Base-by-base conservation (phyloP, 2,113 vertebrate species). In the Stigmatopora nigra region DNA sequence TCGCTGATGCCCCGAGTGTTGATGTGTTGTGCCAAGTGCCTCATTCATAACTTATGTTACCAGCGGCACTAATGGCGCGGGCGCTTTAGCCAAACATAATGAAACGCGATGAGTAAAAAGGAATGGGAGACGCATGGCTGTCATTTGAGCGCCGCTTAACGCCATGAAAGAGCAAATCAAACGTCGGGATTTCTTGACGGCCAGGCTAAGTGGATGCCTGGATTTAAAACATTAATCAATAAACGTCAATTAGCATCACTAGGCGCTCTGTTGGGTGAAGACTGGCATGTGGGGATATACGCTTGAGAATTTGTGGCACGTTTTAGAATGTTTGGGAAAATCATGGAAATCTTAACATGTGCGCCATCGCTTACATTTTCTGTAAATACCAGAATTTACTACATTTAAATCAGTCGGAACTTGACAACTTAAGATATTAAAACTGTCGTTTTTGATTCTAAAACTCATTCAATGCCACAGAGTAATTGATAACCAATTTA, bases 1-100 rank as follows among this genome's bases (percentile, higher is more conserved):
- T 45, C 61, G 52, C n/a, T 48, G 76, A 77, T 60, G 63, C 73
- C 67, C 67, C 78, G 80, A 86, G 82, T 31, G 9, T 74, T 85
- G 85, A 89, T 86, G 70, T 75, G 79, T 80, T 82, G 67, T 80
- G 85, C 83, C 86, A 77, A 86, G 84, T 72, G 75, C 83, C 78
- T 90, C 85, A 88, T 88, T 83, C 80, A 86, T 88, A 88, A 89
- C 85, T 87, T 77, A 83, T 84, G 80, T 78, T 82, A 76, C 83
- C 80, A 75, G 82, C 84, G 73, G 57, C 74, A 80, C 78, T 87
- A 88, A 87, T 86, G 77, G 83, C 49, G 36, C 70, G 62, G 77
- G 76, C 78, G 73, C 58, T 65, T 72, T 71, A 82, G 82, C 82
- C 79, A 86, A 88, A 85, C 78, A 80, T 82, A 83, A 87, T 84